Percentiles rank a stretch among this genome's conserved stretches.
Conservation (phyloP, 2,888 invertebrate species). For the Hartigia nigra region DNA sequence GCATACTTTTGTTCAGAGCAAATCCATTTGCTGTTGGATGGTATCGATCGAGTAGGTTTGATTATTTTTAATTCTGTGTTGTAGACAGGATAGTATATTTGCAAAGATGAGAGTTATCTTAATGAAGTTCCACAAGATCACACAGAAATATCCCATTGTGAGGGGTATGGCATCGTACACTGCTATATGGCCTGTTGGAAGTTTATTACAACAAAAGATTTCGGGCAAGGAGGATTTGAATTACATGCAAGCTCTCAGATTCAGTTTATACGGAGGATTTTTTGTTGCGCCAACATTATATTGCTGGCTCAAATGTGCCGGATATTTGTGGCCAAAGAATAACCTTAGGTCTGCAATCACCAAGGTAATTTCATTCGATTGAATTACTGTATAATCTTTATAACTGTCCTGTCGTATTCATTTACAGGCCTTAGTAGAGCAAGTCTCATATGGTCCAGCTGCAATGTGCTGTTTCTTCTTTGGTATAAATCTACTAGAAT, state of each 20-base stretch:
- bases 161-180: slow-evolving; percentile 73
- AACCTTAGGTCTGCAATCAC: slow-evolving; percentile 76
- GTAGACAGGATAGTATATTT: background rate
- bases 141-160: slow-evolving; percentile 68
- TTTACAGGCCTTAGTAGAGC: slow-evolving; percentile 77
- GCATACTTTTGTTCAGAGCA: background rate
- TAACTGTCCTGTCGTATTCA: background rate
- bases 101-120: slow-evolving; percentile 58
- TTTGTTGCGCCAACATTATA: slow-evolving; percentile 86
- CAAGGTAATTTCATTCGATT: slow-evolving; percentile 70
- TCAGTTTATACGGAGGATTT: slow-evolving; percentile 82
- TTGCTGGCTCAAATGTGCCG: slow-evolving; percentile 82
- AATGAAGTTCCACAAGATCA: slow-evolving; percentile 64
- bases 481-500: slow-evolving; percentile 80
- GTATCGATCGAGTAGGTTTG: background rate
- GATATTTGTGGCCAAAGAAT: slow-evolving; percentile 79
- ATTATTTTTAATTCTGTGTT: background rate
- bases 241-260: slow-evolving; percentile 73
- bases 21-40: background rate
- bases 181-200: slow-evolving; percentile 71
- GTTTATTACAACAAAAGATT: slow-evolving; percentile 70
- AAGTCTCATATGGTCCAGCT: slow-evolving; percentile 79
- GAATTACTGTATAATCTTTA: background rate
- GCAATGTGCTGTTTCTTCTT: slow-evolving; percentile 84
- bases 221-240: slow-evolving; percentile 59